A percentile compares a stretch with the other conserved stretches of the same genome.
These are phyloP conservation scores for Stictocephala bisonia DNA, from an alignment of 2,888 invertebrate species.

Conservation along the genomic window DNA sequence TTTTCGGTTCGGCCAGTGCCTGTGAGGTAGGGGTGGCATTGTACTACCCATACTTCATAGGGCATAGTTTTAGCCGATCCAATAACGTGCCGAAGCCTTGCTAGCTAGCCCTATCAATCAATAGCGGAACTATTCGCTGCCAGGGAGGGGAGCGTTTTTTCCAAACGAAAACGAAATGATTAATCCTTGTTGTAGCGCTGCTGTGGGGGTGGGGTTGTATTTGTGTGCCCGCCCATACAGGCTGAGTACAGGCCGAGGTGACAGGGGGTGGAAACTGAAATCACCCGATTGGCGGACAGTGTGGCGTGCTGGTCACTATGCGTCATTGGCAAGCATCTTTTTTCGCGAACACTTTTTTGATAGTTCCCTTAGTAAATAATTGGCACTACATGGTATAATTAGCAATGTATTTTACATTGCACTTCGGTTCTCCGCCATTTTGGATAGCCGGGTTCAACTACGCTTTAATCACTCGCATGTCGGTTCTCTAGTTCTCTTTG, in stretches of 20 bases:
- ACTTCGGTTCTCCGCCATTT: conserved; percentile 47
- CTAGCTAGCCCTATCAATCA: conserved; percentile 55
- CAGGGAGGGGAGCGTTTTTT: conserved; percentile 48
- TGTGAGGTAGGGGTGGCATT: background rate
- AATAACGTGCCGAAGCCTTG: conserved; percentile 34
- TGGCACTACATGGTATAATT: conserved; percentile 33
- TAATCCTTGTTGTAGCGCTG: conserved; percentile 46
- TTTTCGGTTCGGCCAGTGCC: no score
- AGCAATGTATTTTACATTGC: conserved; percentile 48
- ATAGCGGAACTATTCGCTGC: conserved; percentile 54
- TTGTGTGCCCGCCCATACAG: conserved; percentile 44
- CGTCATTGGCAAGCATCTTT: conserved; percentile 36
- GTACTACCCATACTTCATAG: conserved; percentile 17
- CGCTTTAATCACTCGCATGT: conserved; percentile 26
- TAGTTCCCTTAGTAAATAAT: conserved; percentile 43
- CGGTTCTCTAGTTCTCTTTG: no score
- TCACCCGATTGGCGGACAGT: conserved; percentile 42
- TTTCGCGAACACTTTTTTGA: conserved; percentile 41
- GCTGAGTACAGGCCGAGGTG: conserved; percentile 23
- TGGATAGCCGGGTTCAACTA: conserved; percentile 33
- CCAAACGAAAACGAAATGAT: conserved; percentile 49
- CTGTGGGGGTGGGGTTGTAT: conserved; percentile 39
- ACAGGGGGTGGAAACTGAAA: conserved; percentile 34
- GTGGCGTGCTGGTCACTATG: conserved; percentile 39
- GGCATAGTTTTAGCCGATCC: conserved; percentile 42